These are phyloP conservation scores for Brotula barbata DNA, from an alignment of 2,797 vertebrate species.

Conservation along the genomic window DNA sequence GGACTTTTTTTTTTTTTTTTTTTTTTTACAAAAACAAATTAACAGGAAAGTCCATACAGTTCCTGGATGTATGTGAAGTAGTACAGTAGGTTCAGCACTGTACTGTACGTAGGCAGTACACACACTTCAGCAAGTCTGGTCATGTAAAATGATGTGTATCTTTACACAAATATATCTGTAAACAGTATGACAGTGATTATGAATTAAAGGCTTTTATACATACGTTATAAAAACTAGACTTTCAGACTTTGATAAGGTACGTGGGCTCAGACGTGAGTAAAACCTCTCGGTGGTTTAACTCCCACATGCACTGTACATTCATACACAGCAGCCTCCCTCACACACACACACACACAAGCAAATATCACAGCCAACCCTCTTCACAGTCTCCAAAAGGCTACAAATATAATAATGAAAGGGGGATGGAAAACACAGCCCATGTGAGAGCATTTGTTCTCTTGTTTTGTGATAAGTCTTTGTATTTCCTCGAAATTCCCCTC, in stretches of 20 bases:
- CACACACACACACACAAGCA: background rate
- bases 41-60: slow-evolving; percentile 43
- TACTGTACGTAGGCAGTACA: too few relatives aligned
- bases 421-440: too few relatives aligned
- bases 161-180: too few relatives aligned
- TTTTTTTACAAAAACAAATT: slow-evolving; percentile 5
- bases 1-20: too few relatives aligned
- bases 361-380: slow-evolving; percentile 16
- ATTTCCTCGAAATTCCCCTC: slow-evolving; percentile 55
- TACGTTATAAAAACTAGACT: too few relatives aligned
- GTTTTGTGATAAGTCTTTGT: slow-evolving; percentile 1
- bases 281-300: slow-evolving; percentile 15
- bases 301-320: slow-evolving; percentile 30
- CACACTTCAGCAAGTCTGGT: too few relatives aligned
- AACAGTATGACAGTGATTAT: too few relatives aligned
- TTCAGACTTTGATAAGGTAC: too few relatives aligned
- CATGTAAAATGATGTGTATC: too few relatives aligned
- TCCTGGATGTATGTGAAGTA: slow-evolving; percentile 25
- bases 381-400: background rate
- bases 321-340: slow-evolving; percentile 2
- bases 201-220: too few relatives aligned
- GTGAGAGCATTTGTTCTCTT: too few relatives aligned
- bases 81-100: background rate
- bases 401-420: too few relatives aligned
- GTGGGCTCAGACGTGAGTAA: slow-evolving; percentile 14